phyloP scores from a whole-genome alignment of 2,113 vertebrate species.

The Gavia stellata region DNA sequence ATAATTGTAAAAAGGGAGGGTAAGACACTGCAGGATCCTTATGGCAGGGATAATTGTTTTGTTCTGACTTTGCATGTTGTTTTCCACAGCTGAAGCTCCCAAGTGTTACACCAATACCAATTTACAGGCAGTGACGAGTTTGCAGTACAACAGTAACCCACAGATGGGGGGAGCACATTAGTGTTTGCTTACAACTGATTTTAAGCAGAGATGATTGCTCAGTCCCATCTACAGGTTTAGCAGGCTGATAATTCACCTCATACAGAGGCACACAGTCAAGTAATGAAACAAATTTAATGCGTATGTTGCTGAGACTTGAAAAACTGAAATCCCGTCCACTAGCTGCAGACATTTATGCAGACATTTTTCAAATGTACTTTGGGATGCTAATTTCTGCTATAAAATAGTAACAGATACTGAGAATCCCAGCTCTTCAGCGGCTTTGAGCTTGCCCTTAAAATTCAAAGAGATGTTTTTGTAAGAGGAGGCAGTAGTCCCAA shows the following conservation, averaged over 20 bases:
- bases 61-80: not conserved
- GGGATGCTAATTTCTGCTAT: not conserved
- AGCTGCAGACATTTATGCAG: not conserved
- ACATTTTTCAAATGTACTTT: not conserved
- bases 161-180: not conserved
- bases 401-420: not conserved
- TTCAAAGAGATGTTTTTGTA: not conserved
- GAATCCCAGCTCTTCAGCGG: not conserved
- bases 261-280: not conserved
- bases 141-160: not conserved
- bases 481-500: fast-evolving
- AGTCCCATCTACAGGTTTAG: not conserved
- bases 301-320: not conserved
- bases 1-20: not conserved
- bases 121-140: not conserved
- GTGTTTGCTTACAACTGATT: not conserved
- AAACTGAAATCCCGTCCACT: not conserved
- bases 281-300: not conserved
- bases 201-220: not conserved
- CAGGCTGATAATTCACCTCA: not conserved
- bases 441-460: not conserved
- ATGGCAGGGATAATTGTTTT: not conserved
- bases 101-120: not conserved
- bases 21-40: not conserved
- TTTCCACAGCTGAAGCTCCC: not conserved